A percentile compares a stretch with the other conserved stretches of the same genome.
phyloP scores from a whole-genome alignment of 23 tunicate species.

The Trididemnum clinides region DNA sequence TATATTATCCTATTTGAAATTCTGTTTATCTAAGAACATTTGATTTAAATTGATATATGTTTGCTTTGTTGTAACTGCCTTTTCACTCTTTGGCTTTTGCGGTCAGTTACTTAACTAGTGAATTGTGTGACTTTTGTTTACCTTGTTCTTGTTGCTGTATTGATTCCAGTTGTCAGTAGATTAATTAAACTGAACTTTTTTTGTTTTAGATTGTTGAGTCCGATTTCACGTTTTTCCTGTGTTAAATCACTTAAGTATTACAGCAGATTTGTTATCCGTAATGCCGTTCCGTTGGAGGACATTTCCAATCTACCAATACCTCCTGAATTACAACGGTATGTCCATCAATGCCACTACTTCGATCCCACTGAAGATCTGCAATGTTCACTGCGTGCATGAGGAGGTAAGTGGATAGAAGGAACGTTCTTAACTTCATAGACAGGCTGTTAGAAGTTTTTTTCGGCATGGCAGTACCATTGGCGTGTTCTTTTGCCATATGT shows the following conservation, averaged over 20 bases:
- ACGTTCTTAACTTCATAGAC: no score
- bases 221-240: slow-evolving; percentile 75
- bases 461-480: no score
- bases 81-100: neutral
- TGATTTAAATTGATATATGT: neutral
- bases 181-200: no score
- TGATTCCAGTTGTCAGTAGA: neutral
- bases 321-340: slow-evolving; percentile 29
- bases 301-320: slow-evolving; percentile 60
- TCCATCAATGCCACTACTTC: slow-evolving; percentile 57
- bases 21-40: neutral
- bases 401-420: no score
- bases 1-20: no score
- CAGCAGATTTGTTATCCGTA: slow-evolving; percentile 59
- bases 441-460: no score
- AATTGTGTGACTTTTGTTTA: neutral
- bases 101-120: neutral
- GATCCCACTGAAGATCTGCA: slow-evolving; percentile 76
- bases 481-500: no score
- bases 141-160: neutral
- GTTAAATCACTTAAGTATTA: slow-evolving; percentile 76
- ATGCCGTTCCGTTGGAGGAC: slow-evolving; percentile 31
- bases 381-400: slow-evolving; percentile 19
- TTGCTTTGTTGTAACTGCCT: neutral
- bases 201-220: slow-evolving; percentile 60